Conservation (phyloP, 2,797 vertebrate genomes). For the Chaunax sp. region DNA sequence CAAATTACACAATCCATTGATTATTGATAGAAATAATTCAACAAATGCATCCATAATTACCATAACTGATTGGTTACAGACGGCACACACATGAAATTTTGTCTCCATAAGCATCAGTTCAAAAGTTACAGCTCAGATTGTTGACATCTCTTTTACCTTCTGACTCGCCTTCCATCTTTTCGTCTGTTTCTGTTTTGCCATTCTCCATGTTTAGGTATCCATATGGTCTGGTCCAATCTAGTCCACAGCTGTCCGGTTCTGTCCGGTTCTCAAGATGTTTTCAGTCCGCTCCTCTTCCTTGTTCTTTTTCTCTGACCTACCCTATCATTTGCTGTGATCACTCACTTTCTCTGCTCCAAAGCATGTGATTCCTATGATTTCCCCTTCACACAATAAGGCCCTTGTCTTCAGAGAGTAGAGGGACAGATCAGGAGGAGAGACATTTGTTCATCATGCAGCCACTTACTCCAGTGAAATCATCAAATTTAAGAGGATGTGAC, state of each 20-base stretch:
- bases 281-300: constrained; percentile 26
- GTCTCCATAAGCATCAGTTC: background rate
- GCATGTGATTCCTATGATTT: constrained; percentile 87
- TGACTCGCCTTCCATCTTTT: constrained; percentile 17
- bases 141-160: constrained; percentile 60
- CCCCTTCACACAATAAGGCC: constrained; percentile 80
- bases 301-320: constrained; percentile 42
- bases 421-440: constrained; percentile 58
- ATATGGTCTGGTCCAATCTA: background rate
- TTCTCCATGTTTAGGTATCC: constrained; percentile 64
- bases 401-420: constrained; percentile 78
- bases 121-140: background rate
- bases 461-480: constrained; percentile 35
- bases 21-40: background rate
- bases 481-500: constrained; percentile 39
- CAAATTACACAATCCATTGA: background rate
- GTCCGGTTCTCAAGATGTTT: constrained; percentile 28
- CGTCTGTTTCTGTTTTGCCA: constrained; percentile 40
- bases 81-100: background rate
- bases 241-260: constrained; percentile 4
- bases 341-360: constrained; percentile 70
- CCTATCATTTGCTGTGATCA: constrained; percentile 56
- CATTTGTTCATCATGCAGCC: constrained; percentile 46
- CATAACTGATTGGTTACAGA: no score
- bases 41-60: background rate